phyloP scores from a whole-genome alignment of 2,888 invertebrate genomes.

The Ganaspis brasiliensis region DNA sequence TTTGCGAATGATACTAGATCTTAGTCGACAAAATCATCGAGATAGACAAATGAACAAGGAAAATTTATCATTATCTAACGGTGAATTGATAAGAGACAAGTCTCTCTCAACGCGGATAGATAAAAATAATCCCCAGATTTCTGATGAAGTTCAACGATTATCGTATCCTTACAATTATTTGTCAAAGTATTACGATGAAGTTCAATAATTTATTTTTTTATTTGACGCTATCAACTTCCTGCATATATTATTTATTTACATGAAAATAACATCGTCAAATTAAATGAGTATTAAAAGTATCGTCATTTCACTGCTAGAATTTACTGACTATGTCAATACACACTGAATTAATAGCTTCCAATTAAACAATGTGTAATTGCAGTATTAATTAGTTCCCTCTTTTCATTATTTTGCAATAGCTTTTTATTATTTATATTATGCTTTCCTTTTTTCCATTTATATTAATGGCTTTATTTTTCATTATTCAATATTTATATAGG shows the following conservation, averaged over 20 bases:
- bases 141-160: conserved; percentile 35
- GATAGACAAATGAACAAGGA: conserved; percentile 51
- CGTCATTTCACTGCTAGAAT: not conserved
- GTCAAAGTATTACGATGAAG: conserved; percentile 62
- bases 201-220: conserved; percentile 58
- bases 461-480: not conserved
- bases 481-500: not conserved
- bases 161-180: conserved; percentile 52
- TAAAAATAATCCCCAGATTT: not conserved
- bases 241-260: conserved; percentile 18
- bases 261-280: conserved; percentile 12
- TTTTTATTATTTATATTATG: no score
- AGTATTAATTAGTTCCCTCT: not conserved
- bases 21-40: conserved; percentile 53
- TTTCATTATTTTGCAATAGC: not conserved
- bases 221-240: conserved; percentile 4
- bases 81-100: conserved; percentile 12
- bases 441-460: not conserved
- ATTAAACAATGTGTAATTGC: not conserved
- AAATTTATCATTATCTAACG: conserved; percentile 13
- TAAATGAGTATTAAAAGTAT: no score
- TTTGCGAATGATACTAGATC: conserved; percentile 60
- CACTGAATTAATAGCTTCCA: not conserved
- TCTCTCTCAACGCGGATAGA: not conserved
- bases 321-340: not conserved